Evolutionary conservation across 1,140 invertebrate species (phyloP), one percentile per base, ranked within the genome.

Genomic region (Drosophila erecta): DNA sequence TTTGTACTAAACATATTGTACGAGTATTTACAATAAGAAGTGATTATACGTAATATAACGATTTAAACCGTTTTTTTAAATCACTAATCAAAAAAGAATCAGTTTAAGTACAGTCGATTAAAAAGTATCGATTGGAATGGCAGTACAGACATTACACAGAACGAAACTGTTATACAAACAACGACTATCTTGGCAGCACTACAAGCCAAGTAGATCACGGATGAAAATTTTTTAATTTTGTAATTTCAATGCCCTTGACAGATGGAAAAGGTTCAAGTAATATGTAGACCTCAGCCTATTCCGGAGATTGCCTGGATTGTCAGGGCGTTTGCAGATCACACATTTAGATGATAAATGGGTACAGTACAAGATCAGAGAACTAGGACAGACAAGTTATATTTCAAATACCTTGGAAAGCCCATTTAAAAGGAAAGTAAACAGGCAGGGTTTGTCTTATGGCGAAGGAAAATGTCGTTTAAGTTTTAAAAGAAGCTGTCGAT

Each of bases 41-140:
- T 85, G 80, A 76, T 79, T 41, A 71, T 71, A 80, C 71, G 76
- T 67, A 56, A 37, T 85, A 62, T 14, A 56, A 85, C 81, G 55
- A 49, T 69, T 62, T 64, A 60, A 59, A 67, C 58, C 60, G 24
- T 24, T n/a, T 61, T 57, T 53, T 11, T 46, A 38, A 35, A 73
- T 67, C 70, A 35, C 83, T 89, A 87, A 47, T 89, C 84, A 87
- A 89, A 87, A 87, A 78, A 49, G 55, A 72, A 78, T 40, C 35
- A 76, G 50, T 61, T 60, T 24, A 64, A 64, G 49, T 50, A 74
- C 51, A 44, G 2, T 40, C 56, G 27, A 47, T 53, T 4, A 55
- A 30, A 54, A 67, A 54, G 22, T 54, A 69, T 55, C n/a, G 27
- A 33, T 70, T 46, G 49, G 24, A 20, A 30, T 22, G 11, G n/a